These are phyloP conservation scores for Machimus atricapillus DNA, from an alignment of 2,888 invertebrate species.

Conservation along the genomic window DNA sequence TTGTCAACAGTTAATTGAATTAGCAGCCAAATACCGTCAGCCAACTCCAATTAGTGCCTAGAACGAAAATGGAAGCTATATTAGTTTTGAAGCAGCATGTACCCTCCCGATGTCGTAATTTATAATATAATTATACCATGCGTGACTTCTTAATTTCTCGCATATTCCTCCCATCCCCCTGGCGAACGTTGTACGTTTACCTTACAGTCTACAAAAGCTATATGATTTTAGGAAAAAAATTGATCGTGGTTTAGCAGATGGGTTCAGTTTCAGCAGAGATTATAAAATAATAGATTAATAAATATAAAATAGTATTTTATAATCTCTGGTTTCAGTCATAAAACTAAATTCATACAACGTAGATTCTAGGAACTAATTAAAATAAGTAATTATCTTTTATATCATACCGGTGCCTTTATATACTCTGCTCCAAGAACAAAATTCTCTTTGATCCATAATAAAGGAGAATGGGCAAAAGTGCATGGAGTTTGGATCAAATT, in stretches of 20 bases:
- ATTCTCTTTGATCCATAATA: too few species aligned
- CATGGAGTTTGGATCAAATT: too few species aligned
- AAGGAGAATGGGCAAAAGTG: too few species aligned
- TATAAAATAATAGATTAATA: too few species aligned
- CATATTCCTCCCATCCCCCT: background rate
- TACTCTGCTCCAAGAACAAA: too few species aligned
- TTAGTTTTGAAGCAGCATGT: slow-evolving; percentile 4
- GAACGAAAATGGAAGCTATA: background rate
- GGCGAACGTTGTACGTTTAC: background rate
- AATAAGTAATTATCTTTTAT: background rate
- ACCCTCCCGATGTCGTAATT: background rate
- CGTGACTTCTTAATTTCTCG: background rate
- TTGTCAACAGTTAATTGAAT: background rate
- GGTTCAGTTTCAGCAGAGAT: too few species aligned
- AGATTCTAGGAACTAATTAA: too few species aligned
- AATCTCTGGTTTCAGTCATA: too few species aligned
- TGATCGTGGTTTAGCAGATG: background rate
- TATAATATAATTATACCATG: background rate
- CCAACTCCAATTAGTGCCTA: background rate
- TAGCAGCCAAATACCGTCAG: background rate
- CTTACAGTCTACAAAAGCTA: background rate
- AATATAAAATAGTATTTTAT: too few species aligned
- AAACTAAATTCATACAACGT: too few species aligned
- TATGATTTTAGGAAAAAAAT: background rate
- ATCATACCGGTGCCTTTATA: background rate